Evolutionary conservation across 2,888 invertebrate species (phyloP), one percentile per base, ranked within the genome.

Genomic region (Dicyrtomina minuta): DNA sequence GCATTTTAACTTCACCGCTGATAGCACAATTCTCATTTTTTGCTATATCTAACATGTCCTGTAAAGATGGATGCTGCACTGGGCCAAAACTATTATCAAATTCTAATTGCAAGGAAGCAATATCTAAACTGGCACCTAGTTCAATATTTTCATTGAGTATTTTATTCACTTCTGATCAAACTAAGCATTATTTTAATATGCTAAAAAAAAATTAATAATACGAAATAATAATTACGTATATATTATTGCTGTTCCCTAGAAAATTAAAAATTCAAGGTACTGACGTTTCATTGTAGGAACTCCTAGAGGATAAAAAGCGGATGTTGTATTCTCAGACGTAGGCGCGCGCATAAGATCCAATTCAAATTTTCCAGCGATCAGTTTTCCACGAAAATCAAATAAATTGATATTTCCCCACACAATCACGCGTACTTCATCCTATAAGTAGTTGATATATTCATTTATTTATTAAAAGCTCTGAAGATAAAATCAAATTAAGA

Each of bases 381-480:
- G 79, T 22, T 82, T 80, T 61, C 82, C 81, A 74, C 82, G 81
- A 80, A 84, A 86, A 78, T 87, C 85, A 79, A 86, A 85, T 74
- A 87, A 75, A 73, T 84, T 84, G 33, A 86, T 79, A 78, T 86
- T 87, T 43, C 83, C 84, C 85, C 85, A 87, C 1, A 85, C 85
- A 46, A 86, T 77, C 62, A 84, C 82, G 77, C 82, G 82, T 59
- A 82, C 82, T 56, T 83, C 83, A 82, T 84, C 77, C 68, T 78
- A 72, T 44, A 70, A 72, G n/a, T n/a, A n/a, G n/a, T n/a, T n/a
- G n/a, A n/a, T n/a, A n/a, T n/a, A n/a, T n/a, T n/a, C n/a, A n/a
- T n/a, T n/a, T n/a, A n/a, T n/a, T n/a, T n/a, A n/a, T n/a, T n/a
- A n/a, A n/a, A n/a, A n/a, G n/a, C n/a, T n/a, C n/a, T n/a, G n/a